phyloP scores from a whole-genome alignment of 2,888 invertebrate genomes.

The Parapristionchus giblindavisi region DNA sequence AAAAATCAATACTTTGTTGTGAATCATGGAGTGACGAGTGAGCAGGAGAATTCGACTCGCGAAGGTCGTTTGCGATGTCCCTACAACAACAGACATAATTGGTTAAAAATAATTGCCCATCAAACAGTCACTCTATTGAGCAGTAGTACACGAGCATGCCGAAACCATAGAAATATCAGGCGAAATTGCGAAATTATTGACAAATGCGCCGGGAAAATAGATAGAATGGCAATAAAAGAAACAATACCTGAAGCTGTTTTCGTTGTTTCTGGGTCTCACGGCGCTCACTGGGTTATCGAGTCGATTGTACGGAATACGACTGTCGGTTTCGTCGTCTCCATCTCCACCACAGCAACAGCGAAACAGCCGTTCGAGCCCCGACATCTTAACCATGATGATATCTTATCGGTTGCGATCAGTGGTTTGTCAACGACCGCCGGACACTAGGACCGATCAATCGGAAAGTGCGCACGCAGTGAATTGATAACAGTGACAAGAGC shows the following conservation, averaged over 20 bases:
- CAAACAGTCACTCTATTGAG: background rate
- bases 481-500: background rate
- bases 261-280: background rate
- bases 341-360: slow-evolving; percentile 25
- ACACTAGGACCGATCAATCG: no score
- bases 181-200: background rate
- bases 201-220: background rate
- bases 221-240: background rate
- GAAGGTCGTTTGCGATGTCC: slow-evolving; percentile 16
- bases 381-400: slow-evolving; percentile 31
- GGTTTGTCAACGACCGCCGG: slow-evolving; percentile 4
- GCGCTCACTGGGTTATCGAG: slow-evolving; percentile 8
- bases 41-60: slow-evolving; percentile 21
- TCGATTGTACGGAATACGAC: slow-evolving; percentile 4
- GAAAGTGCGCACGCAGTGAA: slow-evolving; percentile 5
- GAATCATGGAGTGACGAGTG: slow-evolving; percentile 28
- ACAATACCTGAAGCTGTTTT: slow-evolving; percentile 29
- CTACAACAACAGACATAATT: background rate
- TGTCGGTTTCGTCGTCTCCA: slow-evolving; percentile 16
- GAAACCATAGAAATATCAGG: background rate
- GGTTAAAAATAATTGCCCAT: background rate
- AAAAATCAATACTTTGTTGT: background rate
- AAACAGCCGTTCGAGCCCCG: slow-evolving; percentile 21
- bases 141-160: background rate
- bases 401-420: background rate